phyloP scores from a whole-genome alignment of 2,113 vertebrate genomes.

The Petrocephalus microphthalmus region DNA sequence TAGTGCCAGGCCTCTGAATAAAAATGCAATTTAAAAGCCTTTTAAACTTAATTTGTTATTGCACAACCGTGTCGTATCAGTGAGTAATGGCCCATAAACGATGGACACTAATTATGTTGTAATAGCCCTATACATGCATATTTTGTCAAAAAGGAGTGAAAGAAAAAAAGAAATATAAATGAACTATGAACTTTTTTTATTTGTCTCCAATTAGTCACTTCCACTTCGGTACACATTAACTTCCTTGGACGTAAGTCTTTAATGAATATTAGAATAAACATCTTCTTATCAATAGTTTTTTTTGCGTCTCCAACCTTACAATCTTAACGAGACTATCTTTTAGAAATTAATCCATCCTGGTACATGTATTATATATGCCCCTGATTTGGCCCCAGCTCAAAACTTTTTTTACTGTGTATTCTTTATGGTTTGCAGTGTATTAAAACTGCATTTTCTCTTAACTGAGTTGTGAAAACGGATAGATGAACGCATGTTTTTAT shows the following conservation, averaged over 20 bases:
- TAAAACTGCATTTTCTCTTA: not conserved
- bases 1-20: not conserved
- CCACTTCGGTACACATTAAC: not conserved
- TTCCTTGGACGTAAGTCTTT: not conserved
- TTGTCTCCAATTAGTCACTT: not conserved
- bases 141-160: not conserved
- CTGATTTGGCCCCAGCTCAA: not conserved
- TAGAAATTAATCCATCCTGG: not conserved
- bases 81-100: not conserved
- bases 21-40: not conserved
- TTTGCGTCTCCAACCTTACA: not conserved
- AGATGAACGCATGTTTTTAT: not conserved
- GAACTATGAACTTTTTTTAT: not conserved
- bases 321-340: not conserved
- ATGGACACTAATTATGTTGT: not conserved
- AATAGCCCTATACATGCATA: not conserved
- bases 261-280: not conserved
- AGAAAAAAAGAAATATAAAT: not conserved
- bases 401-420: not conserved
- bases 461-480: not conserved
- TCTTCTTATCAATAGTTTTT: not conserved
- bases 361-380: not conserved
- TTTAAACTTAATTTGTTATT: not conserved
- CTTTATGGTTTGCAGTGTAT: no score
- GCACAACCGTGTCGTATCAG: not conserved